phyloP scores from a whole-genome alignment of 2,888 invertebrate genomes.

The Ormyrus pomaceus region DNA sequence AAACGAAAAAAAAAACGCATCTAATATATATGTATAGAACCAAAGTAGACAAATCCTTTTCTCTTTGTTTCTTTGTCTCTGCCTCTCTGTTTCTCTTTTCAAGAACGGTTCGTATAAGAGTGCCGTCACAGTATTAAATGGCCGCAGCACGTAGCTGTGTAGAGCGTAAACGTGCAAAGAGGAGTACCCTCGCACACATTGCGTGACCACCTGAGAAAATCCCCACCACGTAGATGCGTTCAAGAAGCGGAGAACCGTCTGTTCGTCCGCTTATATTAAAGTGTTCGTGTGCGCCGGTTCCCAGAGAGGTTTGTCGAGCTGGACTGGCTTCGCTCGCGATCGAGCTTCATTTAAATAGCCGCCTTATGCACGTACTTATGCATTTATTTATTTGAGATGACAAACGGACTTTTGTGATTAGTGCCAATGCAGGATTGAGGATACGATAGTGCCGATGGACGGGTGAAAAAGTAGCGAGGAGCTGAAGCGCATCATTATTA shows the following conservation, averaged over 20 bases:
- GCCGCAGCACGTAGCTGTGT: not conserved
- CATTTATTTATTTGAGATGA: no score
- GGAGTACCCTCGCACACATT: not conserved
- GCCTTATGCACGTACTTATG: no score
- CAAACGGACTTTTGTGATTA: no score
- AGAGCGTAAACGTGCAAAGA: constrained; percentile 2
- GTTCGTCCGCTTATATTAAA: not conserved
- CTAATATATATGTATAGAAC: not conserved
- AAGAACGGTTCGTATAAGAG: not conserved
- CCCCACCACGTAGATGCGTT: constrained; percentile 12
- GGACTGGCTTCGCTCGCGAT: not conserved
- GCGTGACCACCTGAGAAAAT: constrained; percentile 23
- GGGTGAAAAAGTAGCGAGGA: no score
- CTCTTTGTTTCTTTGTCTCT: no score
- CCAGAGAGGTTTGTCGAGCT: not conserved
- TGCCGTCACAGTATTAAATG: not conserved
- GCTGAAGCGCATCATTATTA: no score
- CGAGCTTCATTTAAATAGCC: not conserved
- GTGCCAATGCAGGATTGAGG: no score
- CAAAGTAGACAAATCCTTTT: not conserved
- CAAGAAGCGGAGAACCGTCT: not conserved
- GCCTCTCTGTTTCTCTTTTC: no score
- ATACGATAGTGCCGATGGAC: no score
- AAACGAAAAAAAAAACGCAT: no score
- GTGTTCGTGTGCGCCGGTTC: not conserved